phyloP scores from a whole-genome alignment of 2,888 invertebrate species.

The Phaedon cochleariae region DNA sequence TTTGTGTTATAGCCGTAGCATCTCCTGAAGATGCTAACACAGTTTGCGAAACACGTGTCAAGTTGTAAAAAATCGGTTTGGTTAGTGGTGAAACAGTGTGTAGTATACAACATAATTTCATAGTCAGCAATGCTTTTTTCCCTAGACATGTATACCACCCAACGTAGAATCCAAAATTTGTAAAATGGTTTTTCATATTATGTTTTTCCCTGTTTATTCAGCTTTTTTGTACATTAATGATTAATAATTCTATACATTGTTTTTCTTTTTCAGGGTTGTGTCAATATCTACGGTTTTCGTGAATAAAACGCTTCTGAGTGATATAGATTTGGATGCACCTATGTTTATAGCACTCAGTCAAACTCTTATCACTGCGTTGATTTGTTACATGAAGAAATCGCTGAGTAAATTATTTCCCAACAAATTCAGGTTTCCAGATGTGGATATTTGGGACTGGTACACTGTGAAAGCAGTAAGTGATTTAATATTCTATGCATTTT shows the following conservation, averaged over 20 bases:
- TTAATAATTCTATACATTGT: no score
- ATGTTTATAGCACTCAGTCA: constrained; percentile 98
- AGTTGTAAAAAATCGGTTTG: no score
- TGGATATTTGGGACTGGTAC: constrained; percentile 74
- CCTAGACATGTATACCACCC: no score
- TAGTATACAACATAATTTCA: no score
- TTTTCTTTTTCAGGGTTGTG: constrained; percentile 74
- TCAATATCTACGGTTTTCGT: constrained; percentile 95
- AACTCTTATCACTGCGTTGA: constrained; percentile 84
- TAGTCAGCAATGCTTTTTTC: neutral
- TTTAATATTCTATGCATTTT: no score
- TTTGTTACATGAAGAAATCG: constrained; percentile 75
- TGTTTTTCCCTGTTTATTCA: no score
- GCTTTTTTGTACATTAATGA: no score
- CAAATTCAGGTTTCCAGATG: constrained; percentile 78
- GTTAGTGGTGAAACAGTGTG: no score
- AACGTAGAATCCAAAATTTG: no score
- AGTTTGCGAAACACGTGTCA: neutral
- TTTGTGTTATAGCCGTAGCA: neutral
- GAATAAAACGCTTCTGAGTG: constrained; percentile 88
- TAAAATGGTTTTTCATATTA: no score
- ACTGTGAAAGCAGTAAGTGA: constrained; percentile 71
- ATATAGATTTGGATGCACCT: constrained; percentile 87
- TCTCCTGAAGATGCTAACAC: neutral
- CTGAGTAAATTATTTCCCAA: constrained; percentile 73